phyloP scores from a whole-genome alignment of 2,797 vertebrate species.

The Sarcoramphus papa region DNA sequence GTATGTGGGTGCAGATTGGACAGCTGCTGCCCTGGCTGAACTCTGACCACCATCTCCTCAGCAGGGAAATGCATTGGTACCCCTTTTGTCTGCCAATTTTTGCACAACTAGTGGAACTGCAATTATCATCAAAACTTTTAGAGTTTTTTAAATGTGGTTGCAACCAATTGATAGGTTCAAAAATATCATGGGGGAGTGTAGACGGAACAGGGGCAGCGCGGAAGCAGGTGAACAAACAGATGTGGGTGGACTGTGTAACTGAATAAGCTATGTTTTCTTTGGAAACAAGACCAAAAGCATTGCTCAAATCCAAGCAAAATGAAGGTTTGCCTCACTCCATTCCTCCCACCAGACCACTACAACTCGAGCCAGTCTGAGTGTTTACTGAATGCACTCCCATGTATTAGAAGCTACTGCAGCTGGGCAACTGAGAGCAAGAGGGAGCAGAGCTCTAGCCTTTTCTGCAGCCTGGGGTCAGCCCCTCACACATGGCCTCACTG shows the following conservation, averaged over 20 bases:
- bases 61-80: not conserved
- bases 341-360: not conserved
- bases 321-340: not conserved
- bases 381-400: not conserved
- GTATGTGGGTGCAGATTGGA: not conserved
- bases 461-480: not conserved
- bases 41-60: not conserved
- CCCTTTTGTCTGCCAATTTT: not conserved
- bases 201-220: fast-evolving
- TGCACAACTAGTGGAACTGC: not conserved
- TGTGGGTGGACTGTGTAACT: not conserved
- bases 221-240: not conserved
- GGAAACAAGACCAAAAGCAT: not conserved
- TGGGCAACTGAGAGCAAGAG: not conserved
- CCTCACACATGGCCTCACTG: too few relatives aligned
- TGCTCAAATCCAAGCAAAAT: not conserved
- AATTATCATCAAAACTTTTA: not conserved
- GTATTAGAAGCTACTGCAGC: not conserved
- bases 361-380: not conserved
- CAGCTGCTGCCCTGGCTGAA: not conserved
- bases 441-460: not conserved
- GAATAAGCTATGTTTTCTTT: not conserved
- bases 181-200: not conserved
- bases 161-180: not conserved
- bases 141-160: not conserved